A percentile compares a stretch with the other conserved stretches of the same genome.
Evolutionary conservation across 2,797 vertebrate genomes (phyloP).

Genomic region (Stomatorhinus walkeri): DNA sequence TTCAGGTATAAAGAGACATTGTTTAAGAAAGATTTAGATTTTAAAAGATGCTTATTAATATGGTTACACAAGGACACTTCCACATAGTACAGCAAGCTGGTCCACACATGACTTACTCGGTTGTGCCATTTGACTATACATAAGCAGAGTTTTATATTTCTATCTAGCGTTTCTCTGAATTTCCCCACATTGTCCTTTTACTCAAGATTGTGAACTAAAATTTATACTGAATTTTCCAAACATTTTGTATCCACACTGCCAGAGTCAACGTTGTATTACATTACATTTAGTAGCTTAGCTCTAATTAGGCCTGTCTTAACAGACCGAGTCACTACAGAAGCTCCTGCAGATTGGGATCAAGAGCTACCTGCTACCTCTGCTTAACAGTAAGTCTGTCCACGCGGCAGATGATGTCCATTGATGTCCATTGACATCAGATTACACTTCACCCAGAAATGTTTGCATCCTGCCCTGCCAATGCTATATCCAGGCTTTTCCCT

Average conservation of each 20-base stretch:
- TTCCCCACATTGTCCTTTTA: background rate
- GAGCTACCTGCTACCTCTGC: background rate
- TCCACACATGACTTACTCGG: background rate
- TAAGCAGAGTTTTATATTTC: background rate
- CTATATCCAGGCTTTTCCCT: background rate
- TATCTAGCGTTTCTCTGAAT: background rate
- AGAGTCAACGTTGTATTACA: background rate
- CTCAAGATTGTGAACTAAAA: background rate
- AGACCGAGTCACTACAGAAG: conserved; percentile 42
- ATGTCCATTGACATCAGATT: background rate
- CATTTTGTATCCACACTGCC: background rate
- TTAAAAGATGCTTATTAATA: background rate
- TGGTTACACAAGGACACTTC: background rate
- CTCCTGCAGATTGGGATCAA: accelerated
- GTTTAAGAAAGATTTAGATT: background rate
- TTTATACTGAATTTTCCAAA: background rate
- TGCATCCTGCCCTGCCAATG: background rate
- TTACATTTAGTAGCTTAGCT: background rate
- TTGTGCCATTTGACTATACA: background rate
- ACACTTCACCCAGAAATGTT: background rate
- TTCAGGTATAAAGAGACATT: conserved; percentile 46
- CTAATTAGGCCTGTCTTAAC: conserved; percentile 8
- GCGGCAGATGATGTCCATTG: background rate
- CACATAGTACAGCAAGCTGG: background rate
- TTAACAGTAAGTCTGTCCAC: conserved; percentile 48